Evolutionary conservation across 30 jellyfish, hydroid and myxozoan genomes (phyloP).

Genomic region (Rhopilema esculentum): DNA sequence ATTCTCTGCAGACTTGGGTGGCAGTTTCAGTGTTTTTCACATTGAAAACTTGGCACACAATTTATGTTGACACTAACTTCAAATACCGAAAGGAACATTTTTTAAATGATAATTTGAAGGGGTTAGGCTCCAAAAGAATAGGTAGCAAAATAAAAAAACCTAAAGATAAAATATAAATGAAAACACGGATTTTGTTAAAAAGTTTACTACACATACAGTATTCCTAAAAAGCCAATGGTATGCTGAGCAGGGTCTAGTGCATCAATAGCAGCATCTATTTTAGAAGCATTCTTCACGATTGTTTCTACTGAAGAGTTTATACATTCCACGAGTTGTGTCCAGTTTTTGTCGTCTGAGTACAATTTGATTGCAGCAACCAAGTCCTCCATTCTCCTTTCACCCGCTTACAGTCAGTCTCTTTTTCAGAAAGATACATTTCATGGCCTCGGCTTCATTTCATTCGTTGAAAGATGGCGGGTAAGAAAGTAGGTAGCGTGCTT

Average conservation of each 20-base stretch:
- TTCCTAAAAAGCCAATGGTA: conserved; percentile 80
- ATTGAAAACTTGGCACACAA: too few species aligned
- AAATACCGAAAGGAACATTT: too few species aligned
- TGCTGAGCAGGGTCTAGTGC: conserved; percentile 88
- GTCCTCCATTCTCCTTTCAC: conserved; percentile 81
- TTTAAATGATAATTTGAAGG: too few species aligned
- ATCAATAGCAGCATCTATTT: conserved; percentile 86
- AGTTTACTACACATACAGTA: conserved; percentile 59
- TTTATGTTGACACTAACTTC: too few species aligned
- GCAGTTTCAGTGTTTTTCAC: too few species aligned
- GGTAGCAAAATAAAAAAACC: too few species aligned
- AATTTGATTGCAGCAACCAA: conserved; percentile 90
- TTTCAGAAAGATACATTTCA: background rate
- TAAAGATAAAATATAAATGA: too few species aligned
- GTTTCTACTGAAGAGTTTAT: conserved; percentile 77
- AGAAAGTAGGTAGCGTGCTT: background rate
- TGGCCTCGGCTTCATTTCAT: background rate
- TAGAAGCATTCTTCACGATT: conserved; percentile 84
- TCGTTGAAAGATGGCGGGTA: conserved; percentile 23
- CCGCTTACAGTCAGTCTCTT: conserved; percentile 3
- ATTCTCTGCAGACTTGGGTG: too few species aligned
- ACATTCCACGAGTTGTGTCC: conserved; percentile 85
- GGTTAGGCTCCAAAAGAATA: too few species aligned
- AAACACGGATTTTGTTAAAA: too few species aligned
- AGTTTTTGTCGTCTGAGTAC: conserved; percentile 87